Percentiles rank a stretch among this genome's conserved stretches.
Evolutionary conservation across 2,888 invertebrate species (phyloP).

Genomic region (Axea sp.): DNA sequence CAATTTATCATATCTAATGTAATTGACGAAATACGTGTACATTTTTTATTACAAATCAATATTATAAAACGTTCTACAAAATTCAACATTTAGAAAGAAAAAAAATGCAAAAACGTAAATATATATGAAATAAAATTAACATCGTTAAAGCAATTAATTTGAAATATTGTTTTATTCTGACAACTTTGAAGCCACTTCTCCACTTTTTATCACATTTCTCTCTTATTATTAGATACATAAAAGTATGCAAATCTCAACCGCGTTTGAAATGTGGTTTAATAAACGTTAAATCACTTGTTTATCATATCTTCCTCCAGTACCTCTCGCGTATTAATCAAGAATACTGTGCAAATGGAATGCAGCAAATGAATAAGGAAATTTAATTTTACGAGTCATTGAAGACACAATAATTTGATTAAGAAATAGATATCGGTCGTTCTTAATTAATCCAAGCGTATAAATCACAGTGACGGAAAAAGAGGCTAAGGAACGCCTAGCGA

Average conservation of each 20-base stretch:
- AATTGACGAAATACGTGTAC: too few relatives aligned
- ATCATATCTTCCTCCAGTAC: conserved; percentile 1
- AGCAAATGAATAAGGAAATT: conserved; percentile 32
- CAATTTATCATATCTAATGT: too few relatives aligned
- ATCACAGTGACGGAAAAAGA: conserved; percentile 11
- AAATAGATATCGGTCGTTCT: conserved; percentile 27
- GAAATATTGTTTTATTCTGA: too few relatives aligned
- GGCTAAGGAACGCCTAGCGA: neutral
- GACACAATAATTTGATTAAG: conserved; percentile 38
- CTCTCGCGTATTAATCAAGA: conserved; percentile 10
- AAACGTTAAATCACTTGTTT: conserved; percentile 39
- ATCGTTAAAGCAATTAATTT: too few relatives aligned
- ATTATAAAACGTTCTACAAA: too few relatives aligned
- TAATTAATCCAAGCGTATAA: conserved; percentile 42
- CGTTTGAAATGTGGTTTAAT: conserved; percentile 30
- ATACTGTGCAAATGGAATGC: conserved; percentile 11
- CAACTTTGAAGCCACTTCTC: too few relatives aligned
- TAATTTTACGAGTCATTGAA: conserved; percentile 33
- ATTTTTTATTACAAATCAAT: too few relatives aligned
- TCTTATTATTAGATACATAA: neutral
- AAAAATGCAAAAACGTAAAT: too few relatives aligned
- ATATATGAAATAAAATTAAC: too few relatives aligned
- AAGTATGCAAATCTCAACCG: too few relatives aligned
- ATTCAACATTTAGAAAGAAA: too few relatives aligned
- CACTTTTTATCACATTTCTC: conserved; percentile 2